Base-by-base conservation (phyloP, 2,113 vertebrate genomes). In the Ageneiosus marmoratus region DNA sequence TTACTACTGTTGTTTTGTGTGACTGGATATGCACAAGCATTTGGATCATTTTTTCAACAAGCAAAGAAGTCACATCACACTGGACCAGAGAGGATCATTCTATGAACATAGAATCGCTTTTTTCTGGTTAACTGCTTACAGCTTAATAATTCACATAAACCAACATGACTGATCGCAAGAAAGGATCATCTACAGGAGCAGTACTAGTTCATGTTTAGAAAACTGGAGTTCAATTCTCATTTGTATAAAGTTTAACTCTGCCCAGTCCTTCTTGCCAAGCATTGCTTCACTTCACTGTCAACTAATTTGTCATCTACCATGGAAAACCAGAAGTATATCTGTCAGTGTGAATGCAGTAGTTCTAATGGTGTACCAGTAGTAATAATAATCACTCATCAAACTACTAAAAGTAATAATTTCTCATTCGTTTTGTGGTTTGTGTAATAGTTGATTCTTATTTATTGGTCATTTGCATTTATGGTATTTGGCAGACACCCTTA, bases 241-340 rank as follows among this genome's bases (percentile, higher is more conserved):
- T 76, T 34, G 73, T 50, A 76, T 76, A 55, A 22, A 55, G 50
- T 37, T 76, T 13, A 76, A 34, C 73, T 55, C 69, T 50, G 24
- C 73, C 51, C 11, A 24, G 18, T 53, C 48, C 48, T 53, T 73
- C 15, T 27, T 55, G 50, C 48, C 50, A 76, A 55, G 11, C 20
- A 4, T 48, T 73, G 41, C 44, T 73, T 48, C 44, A 73, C 44
- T 44, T 73, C n/a, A 27, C n/a, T 27, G 44, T 73, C 41, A 72
- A 13, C 11, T 72, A 15, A 72, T n/a, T 7, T n/a, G 37, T 15
- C 22, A 73, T 16, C n/a, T 27, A 1, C 44, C 5, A 72, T 72
- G n/a, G 16, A 8, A 27, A 27, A 48, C 22, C 13, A 37, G 24
- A 37, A 53, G 48, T 18, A 18, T 75, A 16, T 53, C 16, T 5